Conservation (phyloP, 2,113 vertebrate species). For the Spea multiplicata region DNA sequence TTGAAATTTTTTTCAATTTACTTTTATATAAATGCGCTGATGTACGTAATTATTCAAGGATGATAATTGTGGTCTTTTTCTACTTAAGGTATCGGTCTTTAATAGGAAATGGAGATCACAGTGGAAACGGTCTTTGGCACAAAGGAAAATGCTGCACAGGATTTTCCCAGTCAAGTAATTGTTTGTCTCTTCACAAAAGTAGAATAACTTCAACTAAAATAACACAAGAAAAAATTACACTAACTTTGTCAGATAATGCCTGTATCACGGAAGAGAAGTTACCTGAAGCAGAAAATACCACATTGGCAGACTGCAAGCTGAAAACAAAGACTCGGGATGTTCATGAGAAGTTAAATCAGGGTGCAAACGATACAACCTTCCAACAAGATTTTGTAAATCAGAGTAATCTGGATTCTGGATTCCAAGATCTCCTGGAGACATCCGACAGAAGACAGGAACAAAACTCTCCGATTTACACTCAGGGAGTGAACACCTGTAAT, state of each 20-base stretch:
- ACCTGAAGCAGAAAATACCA: neutral
- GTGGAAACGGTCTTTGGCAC: too few relatives aligned
- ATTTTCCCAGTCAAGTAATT: neutral
- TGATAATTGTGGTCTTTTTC: too few relatives aligned
- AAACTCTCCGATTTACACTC: neutral
- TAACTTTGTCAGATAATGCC: neutral
- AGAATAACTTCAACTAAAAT: neutral
- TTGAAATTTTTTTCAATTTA: too few relatives aligned
- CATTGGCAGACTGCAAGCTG: too few relatives aligned
- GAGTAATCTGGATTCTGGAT: neutral
- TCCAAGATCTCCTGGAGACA: neutral
- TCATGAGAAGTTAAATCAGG: neutral
- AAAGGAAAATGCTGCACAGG: neutral
- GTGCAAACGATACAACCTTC: too few relatives aligned
- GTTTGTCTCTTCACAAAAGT: slow-evolving; percentile 1
- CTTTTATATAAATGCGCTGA: too few relatives aligned
- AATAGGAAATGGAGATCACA: neutral
- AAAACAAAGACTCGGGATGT: too few relatives aligned
- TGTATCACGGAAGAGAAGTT: neutral
- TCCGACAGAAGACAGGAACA: neutral
- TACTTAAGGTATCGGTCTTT: slow-evolving; percentile 14
- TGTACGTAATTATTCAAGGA: too few relatives aligned
- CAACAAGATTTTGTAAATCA: neutral
- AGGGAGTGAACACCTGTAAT: neutral
- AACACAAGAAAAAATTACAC: neutral